Base-by-base conservation (phyloP, 92 coral and sea anemone species). In the Nematostella vectensis region DNA sequence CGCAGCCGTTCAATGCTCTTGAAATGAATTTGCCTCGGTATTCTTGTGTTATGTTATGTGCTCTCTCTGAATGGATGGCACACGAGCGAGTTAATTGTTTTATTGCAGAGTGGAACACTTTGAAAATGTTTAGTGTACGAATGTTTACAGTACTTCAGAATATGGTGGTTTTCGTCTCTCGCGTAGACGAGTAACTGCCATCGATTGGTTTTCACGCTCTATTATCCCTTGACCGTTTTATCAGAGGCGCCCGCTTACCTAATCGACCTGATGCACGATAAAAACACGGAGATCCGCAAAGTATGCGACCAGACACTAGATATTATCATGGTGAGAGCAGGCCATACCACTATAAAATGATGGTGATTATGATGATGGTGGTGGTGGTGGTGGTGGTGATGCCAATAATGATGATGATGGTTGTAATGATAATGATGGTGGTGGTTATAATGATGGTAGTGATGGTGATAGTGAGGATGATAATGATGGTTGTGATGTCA, bases 181-280 rank as follows among this genome's bases (percentile, higher is more conserved):
- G n/a, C n/a, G n/a, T n/a, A n/a, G n/a, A n/a, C n/a, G n/a, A n/a
- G n/a, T n/a, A n/a, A n/a, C n/a, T n/a, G n/a, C n/a, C n/a, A n/a
- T n/a, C n/a, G n/a, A n/a, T n/a, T n/a, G n/a, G n/a, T n/a, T n/a
- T n/a, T n/a, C n/a, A n/a, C n/a, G n/a, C n/a, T n/a, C n/a, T n/a
- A n/a, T n/a, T n/a, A n/a, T 6, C 6, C 40, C 40, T 33, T 33
- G 40, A 33, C 40, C 15, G 8, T 15, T 6, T 33, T 16, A 21
- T 61, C 69, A 91, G 98, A 91, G 69, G 98, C 98, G 3, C 98
- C 98, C 23, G 98, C 98, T 47, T 91, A 91, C 37, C 76, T 91
- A 29, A 91, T 91, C 38, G 98, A 91, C 62, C 78, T 91, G 48
- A 91, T 91, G 98, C 98, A 91, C 67, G 98, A 91, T 76, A 91